Conservation (phyloP, 2,888 invertebrate species). For the Chaitophorus viminalis region DNA sequence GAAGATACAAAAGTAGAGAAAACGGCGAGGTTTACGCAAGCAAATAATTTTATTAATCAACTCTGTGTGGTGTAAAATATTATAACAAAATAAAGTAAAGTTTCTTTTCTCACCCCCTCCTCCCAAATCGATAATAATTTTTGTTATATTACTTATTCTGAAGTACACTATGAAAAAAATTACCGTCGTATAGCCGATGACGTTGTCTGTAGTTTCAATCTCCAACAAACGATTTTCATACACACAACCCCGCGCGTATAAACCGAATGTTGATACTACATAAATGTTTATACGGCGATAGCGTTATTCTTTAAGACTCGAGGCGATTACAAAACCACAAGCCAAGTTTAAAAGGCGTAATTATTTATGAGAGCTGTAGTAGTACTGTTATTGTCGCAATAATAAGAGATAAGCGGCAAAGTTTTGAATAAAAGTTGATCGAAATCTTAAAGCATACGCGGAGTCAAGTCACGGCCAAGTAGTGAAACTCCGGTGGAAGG, state of each 20-base stretch:
- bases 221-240: not conserved
- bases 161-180: not conserved
- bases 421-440: slow-evolving; percentile 55
- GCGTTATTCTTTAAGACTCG: slow-evolving; percentile 7
- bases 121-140: not conserved
- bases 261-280: not conserved
- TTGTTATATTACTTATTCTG: no score
- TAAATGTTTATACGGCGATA: slow-evolving; percentile 9
- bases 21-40: no score
- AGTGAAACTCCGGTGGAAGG: not conserved
- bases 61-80: no score
- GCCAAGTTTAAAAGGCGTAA: slow-evolving; percentile 31
- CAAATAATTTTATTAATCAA: no score
- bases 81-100: no score
- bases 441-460: slow-evolving; percentile 4
- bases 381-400: slow-evolving; percentile 8
- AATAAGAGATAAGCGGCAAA: slow-evolving; percentile 48
- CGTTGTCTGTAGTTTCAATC: slow-evolving; percentile 2
- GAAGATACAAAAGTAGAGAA: no score
- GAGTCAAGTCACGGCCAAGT: slow-evolving; percentile 10
- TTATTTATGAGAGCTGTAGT: slow-evolving; percentile 10
- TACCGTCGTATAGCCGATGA: not conserved
- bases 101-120: not conserved
- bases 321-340: slow-evolving; percentile 9
- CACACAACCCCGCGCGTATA: no score